Evolutionary conservation across 2,113 vertebrate genomes (phyloP).

Genomic region (Upupa epops): DNA sequence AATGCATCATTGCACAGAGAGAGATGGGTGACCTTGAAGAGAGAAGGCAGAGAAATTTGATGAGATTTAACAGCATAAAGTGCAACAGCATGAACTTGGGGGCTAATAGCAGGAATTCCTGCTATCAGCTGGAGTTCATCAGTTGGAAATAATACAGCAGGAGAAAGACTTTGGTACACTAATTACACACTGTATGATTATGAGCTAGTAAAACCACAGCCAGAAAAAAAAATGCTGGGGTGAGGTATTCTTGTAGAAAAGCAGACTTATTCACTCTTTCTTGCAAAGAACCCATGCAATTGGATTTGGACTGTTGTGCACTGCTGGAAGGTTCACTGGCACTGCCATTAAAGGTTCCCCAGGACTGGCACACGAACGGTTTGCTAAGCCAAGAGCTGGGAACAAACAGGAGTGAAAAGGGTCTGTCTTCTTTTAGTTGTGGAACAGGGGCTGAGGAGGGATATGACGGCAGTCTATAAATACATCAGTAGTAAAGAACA

Average conservation of each 20-base stretch:
- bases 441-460: not conserved
- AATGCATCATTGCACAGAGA: not conserved
- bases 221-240: not conserved
- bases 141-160: not conserved
- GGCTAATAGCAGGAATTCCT: not conserved
- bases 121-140: not conserved
- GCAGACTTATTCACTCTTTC: rapidly evolving
- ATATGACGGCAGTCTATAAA: not conserved
- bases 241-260: not conserved
- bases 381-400: not conserved
- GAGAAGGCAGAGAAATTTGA: not conserved
- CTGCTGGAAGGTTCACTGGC: not conserved
- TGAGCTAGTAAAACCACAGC: not conserved
- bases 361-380: not conserved
- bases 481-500: not conserved
- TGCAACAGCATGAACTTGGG: not conserved
- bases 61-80: not conserved
- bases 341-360: no score
- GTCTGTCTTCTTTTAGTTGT: not conserved
- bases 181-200: not conserved
- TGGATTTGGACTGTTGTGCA: not conserved
- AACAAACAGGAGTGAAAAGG: not conserved
- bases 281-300: not conserved
- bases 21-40: not conserved
- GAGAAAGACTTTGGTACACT: not conserved